phyloP scores from a whole-genome alignment of 2,797 vertebrate genomes.

The Sciurus vulgaris region DNA sequence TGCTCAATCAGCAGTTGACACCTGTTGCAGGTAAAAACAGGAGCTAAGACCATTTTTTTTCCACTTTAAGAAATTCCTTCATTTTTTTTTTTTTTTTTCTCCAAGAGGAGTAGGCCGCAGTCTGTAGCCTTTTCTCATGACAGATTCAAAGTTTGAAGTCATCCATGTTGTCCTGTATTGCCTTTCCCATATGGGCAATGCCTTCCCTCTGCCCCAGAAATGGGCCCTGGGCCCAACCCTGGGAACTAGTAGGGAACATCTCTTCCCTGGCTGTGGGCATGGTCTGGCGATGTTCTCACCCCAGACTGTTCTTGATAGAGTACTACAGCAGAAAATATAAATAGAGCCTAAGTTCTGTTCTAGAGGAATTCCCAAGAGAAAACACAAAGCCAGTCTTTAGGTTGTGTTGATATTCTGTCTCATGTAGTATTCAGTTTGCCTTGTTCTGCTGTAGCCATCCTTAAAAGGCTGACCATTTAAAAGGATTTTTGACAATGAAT shows the following conservation, averaged over 20 bases:
- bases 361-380: slow-evolving; percentile 64
- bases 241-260: slow-evolving; percentile 75
- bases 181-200: slow-evolving; percentile 76
- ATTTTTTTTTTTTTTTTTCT: slow-evolving; percentile 86
- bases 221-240: slow-evolving; percentile 71
- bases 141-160: slow-evolving; percentile 78
- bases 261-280: slow-evolving; percentile 70
- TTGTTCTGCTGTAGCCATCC: slow-evolving; percentile 85
- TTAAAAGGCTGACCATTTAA: slow-evolving; percentile 82
- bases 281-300: slow-evolving; percentile 72
- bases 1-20: slow-evolving; percentile 98
- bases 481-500: slow-evolving; percentile 80
- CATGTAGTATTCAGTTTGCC: slow-evolving; percentile 85
- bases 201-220: slow-evolving; percentile 77
- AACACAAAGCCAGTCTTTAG: slow-evolving; percentile 72
- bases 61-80: slow-evolving; percentile 90
- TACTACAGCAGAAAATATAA: slow-evolving; percentile 51
- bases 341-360: slow-evolving; percentile 70
- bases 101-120: slow-evolving; percentile 85
- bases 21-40: slow-evolving; percentile 98
- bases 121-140: slow-evolving; percentile 86
- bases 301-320: slow-evolving; percentile 73
- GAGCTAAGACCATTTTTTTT: slow-evolving; percentile 91
- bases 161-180: slow-evolving; percentile 77
- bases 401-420: slow-evolving; percentile 68